Base-by-base conservation (phyloP, 1,140 invertebrate species). In the Zaprionus nigranus region DNA sequence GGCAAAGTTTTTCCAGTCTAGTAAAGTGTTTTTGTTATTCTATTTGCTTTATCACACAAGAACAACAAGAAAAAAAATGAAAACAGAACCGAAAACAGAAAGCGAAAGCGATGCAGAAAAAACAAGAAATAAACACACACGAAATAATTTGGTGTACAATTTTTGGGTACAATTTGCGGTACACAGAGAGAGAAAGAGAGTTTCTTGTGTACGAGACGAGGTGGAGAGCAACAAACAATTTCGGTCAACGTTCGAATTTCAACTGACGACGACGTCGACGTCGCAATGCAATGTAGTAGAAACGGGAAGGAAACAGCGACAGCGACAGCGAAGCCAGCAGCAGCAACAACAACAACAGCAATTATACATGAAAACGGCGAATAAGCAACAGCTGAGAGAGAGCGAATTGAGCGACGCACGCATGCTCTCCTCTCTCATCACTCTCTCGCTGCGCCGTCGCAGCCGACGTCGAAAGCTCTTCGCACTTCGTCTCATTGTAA, bases 211-310 rank as follows among this genome's bases (percentile, higher is more conserved):
- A 34, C 30, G 30, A 34, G 9, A 34, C 30, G 30, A 34, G 30
- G 46, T 65, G 34, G 56, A 60, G 70, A 67, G 60, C 75, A 84
- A 84, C 86, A 84, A 84, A 84, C 86, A 84, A 85, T 82, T 88
- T 90, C 85, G 86, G 82, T 90, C 85, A 90, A 90, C 85, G 85
- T 88, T 90, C 70, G 75, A 82, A 90, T 79, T 90, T 90, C 85
- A 82, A 88, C 82, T 85, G 85, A 82, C 53, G 26, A 49, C 74
- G 68, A 38, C 62, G 74, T 62, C 74, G 61, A 40, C 72, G 58
- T 51, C 72, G 58, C 62, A 88, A 67, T 88, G 85, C 85, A 84
- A 78, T 67, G 67, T 84, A 77, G 78, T 83, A 70, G 75, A 79
- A 76, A 79, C 75, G 73, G 83, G 75, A 85, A 85, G 81, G 76